Evolutionary conservation across 1,140 invertebrate species (phyloP), one percentile per base, ranked within the genome.

Genomic region (Spodoptera litura): DNA sequence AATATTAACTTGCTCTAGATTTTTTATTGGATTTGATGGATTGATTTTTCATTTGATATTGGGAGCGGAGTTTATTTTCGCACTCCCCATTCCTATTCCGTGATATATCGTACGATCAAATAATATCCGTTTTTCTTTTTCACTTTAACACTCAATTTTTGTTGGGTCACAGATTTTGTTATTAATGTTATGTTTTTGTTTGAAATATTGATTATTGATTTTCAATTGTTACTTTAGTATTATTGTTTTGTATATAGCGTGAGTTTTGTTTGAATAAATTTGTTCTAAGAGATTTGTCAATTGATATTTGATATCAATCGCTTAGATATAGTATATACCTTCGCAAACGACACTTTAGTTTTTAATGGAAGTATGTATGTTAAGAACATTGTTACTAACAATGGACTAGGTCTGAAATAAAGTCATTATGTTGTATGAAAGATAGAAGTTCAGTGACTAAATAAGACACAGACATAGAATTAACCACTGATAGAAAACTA

Each of bases 21-120:
- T 72, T 84, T 81, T 81, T 83, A 86, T 83, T 83, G 79, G 74
- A 68, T 81, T 81, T 87, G 85, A 87, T 81, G 71, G 83, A 87
- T 85, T 87, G 85, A 83, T 87, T 83, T 82, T 83, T 80, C 79
- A 79, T 86, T 78, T 52, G 80, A 80, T 78, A 81, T 78, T 71
- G 66, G 79, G 20, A 79, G 77, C 70, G 79, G 79, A 80, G 59
- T 70, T 78, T 79, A 72, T 81, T 83, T 80, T 71, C 73, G 38
- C 56, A 49, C 44, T 38, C 71, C 72, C 31, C 44, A 49, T 44
- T 52, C 56, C 56, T 20, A 61, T 52, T 74, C 44, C n/a, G 76
- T 83, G 83, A 81, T 85, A 77, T 80, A 85, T 85, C 38, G 80
- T 59, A 49, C 78, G 51, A 82, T 77, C 64, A 84, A 84, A 84